Percentiles rank a stretch among this genome's conserved stretches.
These are phyloP conservation scores for Sitobion miscanthi DNA, from an alignment of 1,140 invertebrate genomes.

Conservation along the genomic window DNA sequence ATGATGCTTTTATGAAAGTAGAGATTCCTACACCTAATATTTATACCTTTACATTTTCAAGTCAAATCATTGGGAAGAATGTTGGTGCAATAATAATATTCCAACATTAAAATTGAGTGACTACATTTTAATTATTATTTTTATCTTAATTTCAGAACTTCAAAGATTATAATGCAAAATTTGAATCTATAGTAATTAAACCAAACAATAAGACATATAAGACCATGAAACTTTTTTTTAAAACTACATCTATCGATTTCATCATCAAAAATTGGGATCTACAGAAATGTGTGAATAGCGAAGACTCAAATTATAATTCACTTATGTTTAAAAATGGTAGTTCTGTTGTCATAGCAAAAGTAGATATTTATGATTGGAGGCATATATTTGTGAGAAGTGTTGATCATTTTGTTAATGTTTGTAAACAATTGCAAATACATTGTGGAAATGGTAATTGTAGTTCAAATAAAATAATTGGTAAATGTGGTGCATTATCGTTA, in stretches of 20 bases:
- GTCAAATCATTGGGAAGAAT: background rate
- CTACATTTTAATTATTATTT: background rate
- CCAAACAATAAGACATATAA: background rate
- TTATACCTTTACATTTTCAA: background rate
- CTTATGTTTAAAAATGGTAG: conserved; percentile 40
- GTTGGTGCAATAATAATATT: background rate
- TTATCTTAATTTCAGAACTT: conserved; percentile 17
- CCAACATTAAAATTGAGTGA: background rate
- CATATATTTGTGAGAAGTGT: conserved; percentile 46
- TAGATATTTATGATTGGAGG: conserved; percentile 29
- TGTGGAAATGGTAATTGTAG: conserved; percentile 38
- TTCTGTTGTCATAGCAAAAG: background rate
- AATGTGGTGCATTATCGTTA: background rate
- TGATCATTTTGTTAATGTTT: conserved; percentile 29
- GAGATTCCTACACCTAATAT: background rate
- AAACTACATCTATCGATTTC: background rate
- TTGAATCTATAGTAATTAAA: background rate
- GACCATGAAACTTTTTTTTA: background rate
- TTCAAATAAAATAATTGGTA: background rate
- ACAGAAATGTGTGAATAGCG: background rate
- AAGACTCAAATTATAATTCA: background rate
- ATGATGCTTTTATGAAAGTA: too few relatives aligned
- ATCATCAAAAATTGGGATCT: conserved; percentile 44
- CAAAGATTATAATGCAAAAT: background rate
- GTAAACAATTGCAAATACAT: background rate